Evolutionary conservation across 1,140 invertebrate species (phyloP).

Genomic region (Saccostrea cuccullata): DNA sequence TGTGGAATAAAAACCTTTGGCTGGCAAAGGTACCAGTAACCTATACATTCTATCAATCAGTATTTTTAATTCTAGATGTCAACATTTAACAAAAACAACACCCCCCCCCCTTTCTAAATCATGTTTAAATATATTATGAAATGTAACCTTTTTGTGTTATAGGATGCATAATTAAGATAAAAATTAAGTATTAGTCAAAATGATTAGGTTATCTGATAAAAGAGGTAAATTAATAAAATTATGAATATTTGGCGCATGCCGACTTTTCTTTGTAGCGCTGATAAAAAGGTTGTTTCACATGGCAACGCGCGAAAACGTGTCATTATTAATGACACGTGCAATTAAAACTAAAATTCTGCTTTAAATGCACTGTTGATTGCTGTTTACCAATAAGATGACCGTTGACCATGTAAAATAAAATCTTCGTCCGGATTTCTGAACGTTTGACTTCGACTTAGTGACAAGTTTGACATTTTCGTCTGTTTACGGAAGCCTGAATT

Average conservation of each 20-base stretch:
- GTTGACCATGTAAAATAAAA: constrained; percentile 63
- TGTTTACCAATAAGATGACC: constrained; percentile 50
- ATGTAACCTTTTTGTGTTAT: too few relatives aligned
- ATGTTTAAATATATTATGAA: too few relatives aligned
- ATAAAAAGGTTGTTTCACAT: background rate
- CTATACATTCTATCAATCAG: too few relatives aligned
- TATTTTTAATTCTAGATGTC: too few relatives aligned
- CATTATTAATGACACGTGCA: background rate
- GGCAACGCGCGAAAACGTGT: constrained; percentile 10
- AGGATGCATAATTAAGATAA: too few relatives aligned
- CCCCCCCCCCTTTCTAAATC: too few relatives aligned
- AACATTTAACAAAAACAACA: too few relatives aligned
- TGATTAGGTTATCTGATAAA: background rate
- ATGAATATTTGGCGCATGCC: background rate
- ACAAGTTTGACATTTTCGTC: constrained; percentile 45
- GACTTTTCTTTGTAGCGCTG: background rate
- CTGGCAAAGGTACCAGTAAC: too few relatives aligned
- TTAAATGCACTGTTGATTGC: background rate
- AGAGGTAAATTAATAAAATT: background rate
- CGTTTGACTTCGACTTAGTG: constrained; percentile 47
- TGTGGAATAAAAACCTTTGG: too few relatives aligned
- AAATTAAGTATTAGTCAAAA: background rate
- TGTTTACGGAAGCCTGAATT: constrained; percentile 49
- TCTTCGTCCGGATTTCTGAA: constrained; percentile 61
- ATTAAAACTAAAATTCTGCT: background rate